phyloP scores from a whole-genome alignment of 2,888 invertebrate genomes.

The Enoplolaimus lenunculus region DNA sequence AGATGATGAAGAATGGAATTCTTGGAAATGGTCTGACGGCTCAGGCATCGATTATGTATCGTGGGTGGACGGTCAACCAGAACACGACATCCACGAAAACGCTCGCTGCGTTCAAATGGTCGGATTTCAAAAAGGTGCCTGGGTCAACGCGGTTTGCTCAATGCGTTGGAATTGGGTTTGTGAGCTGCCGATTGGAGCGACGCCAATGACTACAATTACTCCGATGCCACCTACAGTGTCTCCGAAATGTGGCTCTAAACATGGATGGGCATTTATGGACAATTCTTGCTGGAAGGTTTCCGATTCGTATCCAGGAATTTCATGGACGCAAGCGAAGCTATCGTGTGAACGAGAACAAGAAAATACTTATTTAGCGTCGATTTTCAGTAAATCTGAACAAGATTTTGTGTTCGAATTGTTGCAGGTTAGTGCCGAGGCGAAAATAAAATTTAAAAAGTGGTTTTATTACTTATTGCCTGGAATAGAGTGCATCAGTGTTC shows the following conservation, averaged over 20 bases:
- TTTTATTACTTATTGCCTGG: too few species aligned
- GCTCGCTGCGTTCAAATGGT: slow-evolving; percentile 2
- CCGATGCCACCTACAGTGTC: neutral
- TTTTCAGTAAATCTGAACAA: neutral
- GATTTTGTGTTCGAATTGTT: neutral
- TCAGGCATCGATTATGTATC: slow-evolving; percentile 2
- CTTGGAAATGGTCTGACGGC: slow-evolving; percentile 14
- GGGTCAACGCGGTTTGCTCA: neutral
- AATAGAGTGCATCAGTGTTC: too few species aligned
- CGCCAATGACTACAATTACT: neutral
- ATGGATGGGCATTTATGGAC: neutral
- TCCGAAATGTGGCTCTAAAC: neutral
- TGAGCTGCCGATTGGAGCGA: neutral
- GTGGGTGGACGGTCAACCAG: slow-evolving; percentile 12
- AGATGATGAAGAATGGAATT: neutral
- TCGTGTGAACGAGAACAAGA: neutral
- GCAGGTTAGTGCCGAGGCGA: too few species aligned
- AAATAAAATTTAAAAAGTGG: too few species aligned
- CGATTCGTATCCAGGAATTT: neutral
- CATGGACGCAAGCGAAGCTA: neutral
- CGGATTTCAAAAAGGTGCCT: neutral
- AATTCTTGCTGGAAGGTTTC: neutral
- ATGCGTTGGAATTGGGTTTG: neutral
- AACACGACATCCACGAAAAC: neutral
- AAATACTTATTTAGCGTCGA: neutral